phyloP scores from a whole-genome alignment of 2,888 invertebrate species.

The Anoncus sp. region DNA sequence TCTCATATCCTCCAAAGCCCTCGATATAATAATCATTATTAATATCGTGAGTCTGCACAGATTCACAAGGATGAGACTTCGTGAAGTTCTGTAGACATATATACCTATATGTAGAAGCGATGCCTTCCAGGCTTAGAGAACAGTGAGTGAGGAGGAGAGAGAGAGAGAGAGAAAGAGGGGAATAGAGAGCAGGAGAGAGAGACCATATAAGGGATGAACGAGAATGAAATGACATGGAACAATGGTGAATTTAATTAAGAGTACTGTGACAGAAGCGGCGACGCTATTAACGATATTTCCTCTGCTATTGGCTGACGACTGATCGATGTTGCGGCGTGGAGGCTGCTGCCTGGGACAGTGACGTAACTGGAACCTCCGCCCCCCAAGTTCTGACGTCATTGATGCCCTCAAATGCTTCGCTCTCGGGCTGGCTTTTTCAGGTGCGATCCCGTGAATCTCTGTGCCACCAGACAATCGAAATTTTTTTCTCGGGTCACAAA shows the following conservation, averaged over 20 bases:
- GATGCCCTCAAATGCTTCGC: constrained; percentile 80
- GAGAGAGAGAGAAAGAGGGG: neutral
- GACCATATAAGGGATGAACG: constrained; percentile 2
- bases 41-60: neutral
- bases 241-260: constrained; percentile 65
- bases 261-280: constrained; percentile 44
- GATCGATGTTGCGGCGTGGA: constrained; percentile 76
- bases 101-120: neutral
- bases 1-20: neutral
- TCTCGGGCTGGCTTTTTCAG: constrained; percentile 51
- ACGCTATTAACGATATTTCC: constrained; percentile 66
- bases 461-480: constrained; percentile 29
- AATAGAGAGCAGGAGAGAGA: neutral
- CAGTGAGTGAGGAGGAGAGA: neutral
- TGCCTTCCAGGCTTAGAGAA: constrained; percentile 5
- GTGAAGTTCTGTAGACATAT: neutral
- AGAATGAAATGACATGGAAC: constrained; percentile 50
- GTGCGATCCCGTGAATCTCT: constrained; percentile 44
- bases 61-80: neutral
- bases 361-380: constrained; percentile 78
- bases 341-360: constrained; percentile 73
- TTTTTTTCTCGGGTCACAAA: neutral
- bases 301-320: constrained; percentile 68
- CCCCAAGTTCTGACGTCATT: constrained; percentile 78
- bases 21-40: constrained; percentile 12